Percentiles rank a stretch among this genome's conserved stretches.
phyloP scores from a whole-genome alignment of 92 coral and sea anemone species.

The Parazoanthus darwini region DNA sequence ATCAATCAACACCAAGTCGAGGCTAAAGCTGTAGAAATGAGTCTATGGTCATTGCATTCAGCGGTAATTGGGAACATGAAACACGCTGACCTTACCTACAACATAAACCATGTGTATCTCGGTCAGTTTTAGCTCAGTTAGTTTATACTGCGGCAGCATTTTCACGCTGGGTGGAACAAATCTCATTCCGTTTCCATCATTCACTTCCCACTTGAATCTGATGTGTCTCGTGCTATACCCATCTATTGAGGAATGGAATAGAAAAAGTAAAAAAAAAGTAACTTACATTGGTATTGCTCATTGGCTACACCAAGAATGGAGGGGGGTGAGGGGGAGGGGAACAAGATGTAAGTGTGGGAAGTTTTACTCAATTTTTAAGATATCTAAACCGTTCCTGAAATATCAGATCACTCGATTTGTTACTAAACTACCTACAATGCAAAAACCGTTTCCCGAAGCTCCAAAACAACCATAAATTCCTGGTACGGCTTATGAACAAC shows the following conservation, averaged over 20 bases:
- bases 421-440: not conserved
- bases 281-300: not conserved
- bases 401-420: not conserved
- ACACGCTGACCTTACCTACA: slow-evolving; percentile 64
- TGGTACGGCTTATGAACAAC: too few species aligned
- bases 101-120: slow-evolving; percentile 68
- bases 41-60: too few species aligned
- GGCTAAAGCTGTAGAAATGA: too few species aligned
- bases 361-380: not conserved
- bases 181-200: slow-evolving; percentile 70
- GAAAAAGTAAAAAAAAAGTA: not conserved
- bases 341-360: not conserved
- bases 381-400: not conserved
- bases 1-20: too few species aligned
- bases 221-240: slow-evolving; percentile 91
- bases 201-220: slow-evolving; percentile 77
- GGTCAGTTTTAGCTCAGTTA: slow-evolving; percentile 53
- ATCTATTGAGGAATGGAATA: slow-evolving; percentile 46
- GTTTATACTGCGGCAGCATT: slow-evolving; percentile 93
- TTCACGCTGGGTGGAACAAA: slow-evolving; percentile 70
- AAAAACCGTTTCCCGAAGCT: too few species aligned
- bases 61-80: too few species aligned
- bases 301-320: not conserved
- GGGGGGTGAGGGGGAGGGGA: not conserved
- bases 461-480: not conserved